phyloP scores from a whole-genome alignment of 1,140 invertebrate genomes.

The Tetragnatha versicolor region DNA sequence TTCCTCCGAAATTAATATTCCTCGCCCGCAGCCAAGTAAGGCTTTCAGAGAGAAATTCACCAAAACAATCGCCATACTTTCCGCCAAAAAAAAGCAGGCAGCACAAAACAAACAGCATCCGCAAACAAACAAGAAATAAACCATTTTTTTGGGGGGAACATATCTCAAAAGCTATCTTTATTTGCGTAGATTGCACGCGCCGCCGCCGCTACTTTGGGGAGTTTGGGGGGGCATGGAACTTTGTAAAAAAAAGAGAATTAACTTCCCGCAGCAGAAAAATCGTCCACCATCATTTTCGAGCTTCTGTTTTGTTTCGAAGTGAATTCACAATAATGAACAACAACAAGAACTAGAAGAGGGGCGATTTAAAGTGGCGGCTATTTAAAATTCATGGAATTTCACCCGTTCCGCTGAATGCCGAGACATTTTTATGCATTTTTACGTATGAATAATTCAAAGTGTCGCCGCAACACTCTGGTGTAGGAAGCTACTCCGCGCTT shows the following conservation, averaged over 20 bases:
- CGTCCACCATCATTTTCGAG: background rate
- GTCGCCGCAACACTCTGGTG: background rate
- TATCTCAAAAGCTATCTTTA: too few relatives aligned
- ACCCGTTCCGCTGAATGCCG: background rate
- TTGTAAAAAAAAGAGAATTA: background rate
- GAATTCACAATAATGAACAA: background rate
- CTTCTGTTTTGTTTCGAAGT: background rate
- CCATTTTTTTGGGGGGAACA: too few relatives aligned
- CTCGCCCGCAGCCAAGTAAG: too few relatives aligned
- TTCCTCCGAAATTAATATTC: too few relatives aligned
- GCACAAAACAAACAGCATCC: too few relatives aligned
- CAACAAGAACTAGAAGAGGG: background rate
- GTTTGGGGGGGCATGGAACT: too few relatives aligned
- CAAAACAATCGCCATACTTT: too few relatives aligned
- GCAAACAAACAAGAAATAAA: too few relatives aligned
- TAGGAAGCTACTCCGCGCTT: background rate
- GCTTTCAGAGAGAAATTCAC: too few relatives aligned
- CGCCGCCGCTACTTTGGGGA: too few relatives aligned
- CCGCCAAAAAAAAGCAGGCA: too few relatives aligned
- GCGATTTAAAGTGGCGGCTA: background rate
- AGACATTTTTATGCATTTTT: conserved; percentile 23
- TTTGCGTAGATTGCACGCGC: too few relatives aligned
- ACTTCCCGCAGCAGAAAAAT: background rate
- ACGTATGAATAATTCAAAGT: conserved; percentile 24
- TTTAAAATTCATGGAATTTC: conserved; percentile 36